These are phyloP conservation scores for Drosophila equinoxialis DNA, from an alignment of 1,140 invertebrate species.

Conservation along the genomic window DNA sequence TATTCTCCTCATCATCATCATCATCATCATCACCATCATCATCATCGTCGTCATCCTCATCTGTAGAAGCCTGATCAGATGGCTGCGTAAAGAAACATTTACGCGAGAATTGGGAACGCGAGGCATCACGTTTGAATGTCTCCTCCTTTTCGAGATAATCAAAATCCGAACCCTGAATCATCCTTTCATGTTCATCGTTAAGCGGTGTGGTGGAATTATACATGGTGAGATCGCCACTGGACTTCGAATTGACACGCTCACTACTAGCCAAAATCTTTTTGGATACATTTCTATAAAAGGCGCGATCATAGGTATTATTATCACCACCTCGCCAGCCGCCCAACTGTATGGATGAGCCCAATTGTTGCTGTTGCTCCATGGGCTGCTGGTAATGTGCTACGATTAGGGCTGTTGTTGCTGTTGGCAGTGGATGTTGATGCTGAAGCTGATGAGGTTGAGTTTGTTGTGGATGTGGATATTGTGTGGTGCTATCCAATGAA, in stretches of 20 bases:
- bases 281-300: conserved; percentile 71
- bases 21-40: conserved; percentile 28
- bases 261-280: conserved; percentile 67
- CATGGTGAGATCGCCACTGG: conserved; percentile 80
- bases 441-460: background rate
- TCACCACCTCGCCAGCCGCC: conserved; percentile 35
- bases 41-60: conserved; percentile 11
- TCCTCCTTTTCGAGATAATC: conserved; percentile 35
- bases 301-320: conserved; percentile 80
- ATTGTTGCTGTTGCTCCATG: background rate
- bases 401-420: conserved; percentile 2
- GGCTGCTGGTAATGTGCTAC: conserved; percentile 12
- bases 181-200: conserved; percentile 15
- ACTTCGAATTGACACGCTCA: conserved; percentile 77
- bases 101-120: conserved; percentile 75
- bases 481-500: conserved; percentile 63
- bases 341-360: conserved; percentile 12
- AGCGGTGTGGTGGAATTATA: conserved; percentile 67
- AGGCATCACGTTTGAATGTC: conserved; percentile 73
- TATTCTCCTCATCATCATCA: background rate
- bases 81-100: conserved; percentile 75
- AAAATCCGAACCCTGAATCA: conserved; percentile 13
- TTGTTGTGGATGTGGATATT: background rate
- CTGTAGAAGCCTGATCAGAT: background rate
- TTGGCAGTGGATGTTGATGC: conserved; percentile 7